Conservation (phyloP, 1,140 invertebrate genomes). For the Penaeus chinensis region DNA sequence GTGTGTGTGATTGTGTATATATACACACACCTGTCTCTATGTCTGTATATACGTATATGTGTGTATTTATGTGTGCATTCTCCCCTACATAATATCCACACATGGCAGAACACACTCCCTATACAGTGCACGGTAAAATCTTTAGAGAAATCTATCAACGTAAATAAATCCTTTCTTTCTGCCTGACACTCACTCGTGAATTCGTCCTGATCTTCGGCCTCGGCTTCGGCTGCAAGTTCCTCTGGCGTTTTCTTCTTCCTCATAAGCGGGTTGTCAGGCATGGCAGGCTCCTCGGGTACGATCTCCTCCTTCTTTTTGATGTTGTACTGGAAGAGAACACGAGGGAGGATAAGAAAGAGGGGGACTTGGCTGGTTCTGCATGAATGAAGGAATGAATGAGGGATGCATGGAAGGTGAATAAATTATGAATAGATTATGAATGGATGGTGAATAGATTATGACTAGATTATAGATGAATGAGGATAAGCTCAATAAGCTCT, state of each 20-base stretch:
- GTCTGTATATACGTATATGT: neutral
- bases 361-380: too few relatives aligned
- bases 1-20: too few relatives aligned
- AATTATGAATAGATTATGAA: too few relatives aligned
- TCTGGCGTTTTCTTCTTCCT: conserved; percentile 98
- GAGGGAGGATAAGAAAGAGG: neutral
- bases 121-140: too few relatives aligned
- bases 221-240: conserved; percentile 93
- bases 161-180: neutral
- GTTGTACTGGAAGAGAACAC: conserved; percentile 82
- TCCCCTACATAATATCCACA: too few relatives aligned
- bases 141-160: too few relatives aligned
- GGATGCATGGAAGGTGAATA: too few relatives aligned
- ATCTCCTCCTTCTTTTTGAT: conserved; percentile 97
- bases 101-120: too few relatives aligned
- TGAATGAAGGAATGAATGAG: too few relatives aligned
- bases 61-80: too few relatives aligned
- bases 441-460: too few relatives aligned
- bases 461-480: neutral
- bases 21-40: too few relatives aligned
- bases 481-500: neutral
- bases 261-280: conserved; percentile 82
- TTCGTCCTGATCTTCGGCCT: conserved; percentile 93
- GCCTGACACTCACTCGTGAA: conserved; percentile 86
- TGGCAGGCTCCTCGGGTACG: conserved; percentile 73